Evolutionary conservation across 2,888 invertebrate species (phyloP).

Genomic region (Ophion costatus): DNA sequence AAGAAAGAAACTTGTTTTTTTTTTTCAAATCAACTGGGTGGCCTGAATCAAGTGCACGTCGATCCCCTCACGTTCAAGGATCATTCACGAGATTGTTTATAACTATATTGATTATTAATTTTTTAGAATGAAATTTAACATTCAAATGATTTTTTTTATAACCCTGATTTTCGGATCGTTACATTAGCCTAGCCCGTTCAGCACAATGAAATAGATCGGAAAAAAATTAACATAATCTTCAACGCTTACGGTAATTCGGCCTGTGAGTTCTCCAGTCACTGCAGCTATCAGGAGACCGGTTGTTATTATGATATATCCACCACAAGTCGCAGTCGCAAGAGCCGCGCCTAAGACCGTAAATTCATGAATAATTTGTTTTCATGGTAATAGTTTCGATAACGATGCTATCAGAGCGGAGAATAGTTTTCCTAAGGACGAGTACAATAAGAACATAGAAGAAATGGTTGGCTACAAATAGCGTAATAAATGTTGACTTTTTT

Average conservation of each 20-base stretch:
- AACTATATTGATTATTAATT: no score
- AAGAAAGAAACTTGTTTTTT: no score
- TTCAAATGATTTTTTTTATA: no score
- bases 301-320: constrained; percentile 89
- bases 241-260: constrained; percentile 85
- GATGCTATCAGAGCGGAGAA: background rate
- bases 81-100: no score
- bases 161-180: no score
- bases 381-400: background rate
- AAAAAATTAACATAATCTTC: background rate
- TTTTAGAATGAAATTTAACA: no score
- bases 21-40: no score
- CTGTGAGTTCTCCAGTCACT: constrained; percentile 87
- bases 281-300: constrained; percentile 88
- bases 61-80: no score
- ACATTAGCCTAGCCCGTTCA: background rate
- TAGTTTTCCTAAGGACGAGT: background rate
- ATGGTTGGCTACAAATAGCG: no score
- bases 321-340: constrained; percentile 81
- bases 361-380: constrained; percentile 18
- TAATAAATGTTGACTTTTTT: no score
- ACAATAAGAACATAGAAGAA: background rate
- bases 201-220: background rate
- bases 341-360: constrained; percentile 79
- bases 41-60: no score